These are phyloP conservation scores for Ichneumon xanthorius DNA, from an alignment of 2,888 invertebrate genomes.

Conservation along the genomic window DNA sequence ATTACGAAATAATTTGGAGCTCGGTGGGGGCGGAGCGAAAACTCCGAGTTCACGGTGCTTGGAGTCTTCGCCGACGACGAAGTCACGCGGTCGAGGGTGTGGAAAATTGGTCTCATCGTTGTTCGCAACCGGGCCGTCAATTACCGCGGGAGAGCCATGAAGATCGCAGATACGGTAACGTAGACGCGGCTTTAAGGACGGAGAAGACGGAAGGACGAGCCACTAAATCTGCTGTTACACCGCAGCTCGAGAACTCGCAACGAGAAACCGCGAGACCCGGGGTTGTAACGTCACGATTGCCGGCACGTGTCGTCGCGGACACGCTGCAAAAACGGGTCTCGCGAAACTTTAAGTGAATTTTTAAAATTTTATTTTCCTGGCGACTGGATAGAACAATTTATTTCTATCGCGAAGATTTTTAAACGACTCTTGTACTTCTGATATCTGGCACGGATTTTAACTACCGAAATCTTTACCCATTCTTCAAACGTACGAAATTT, in stretches of 20 bases:
- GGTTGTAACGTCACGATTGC: not conserved
- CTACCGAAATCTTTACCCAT: too few species aligned
- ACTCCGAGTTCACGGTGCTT: not conserved
- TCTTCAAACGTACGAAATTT: not conserved
- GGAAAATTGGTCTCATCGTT: conserved; percentile 26
- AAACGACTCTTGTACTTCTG: too few species aligned
- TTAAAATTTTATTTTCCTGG: not conserved
- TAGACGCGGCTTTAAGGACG: conserved; percentile 1
- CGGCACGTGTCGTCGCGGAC: not conserved
- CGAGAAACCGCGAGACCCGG: not conserved
- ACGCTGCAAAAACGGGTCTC: not conserved
- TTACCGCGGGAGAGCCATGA: conserved; percentile 7
- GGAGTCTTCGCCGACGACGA: not conserved
- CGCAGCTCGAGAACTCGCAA: not conserved
- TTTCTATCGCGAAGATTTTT: too few species aligned
- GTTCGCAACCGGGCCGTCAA: conserved; percentile 25
- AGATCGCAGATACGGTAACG: conserved; percentile 12
- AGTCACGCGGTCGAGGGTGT: conserved; percentile 12
- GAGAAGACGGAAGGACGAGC: conserved; percentile 5
- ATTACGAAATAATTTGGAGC: not conserved
- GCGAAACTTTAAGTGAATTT: too few species aligned
- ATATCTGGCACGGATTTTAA: too few species aligned
- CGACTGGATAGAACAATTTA: too few species aligned
- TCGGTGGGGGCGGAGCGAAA: not conserved
- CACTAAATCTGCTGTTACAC: not conserved